Conservation (phyloP, 2,113 vertebrate genomes). For the Apteryx owenii region DNA sequence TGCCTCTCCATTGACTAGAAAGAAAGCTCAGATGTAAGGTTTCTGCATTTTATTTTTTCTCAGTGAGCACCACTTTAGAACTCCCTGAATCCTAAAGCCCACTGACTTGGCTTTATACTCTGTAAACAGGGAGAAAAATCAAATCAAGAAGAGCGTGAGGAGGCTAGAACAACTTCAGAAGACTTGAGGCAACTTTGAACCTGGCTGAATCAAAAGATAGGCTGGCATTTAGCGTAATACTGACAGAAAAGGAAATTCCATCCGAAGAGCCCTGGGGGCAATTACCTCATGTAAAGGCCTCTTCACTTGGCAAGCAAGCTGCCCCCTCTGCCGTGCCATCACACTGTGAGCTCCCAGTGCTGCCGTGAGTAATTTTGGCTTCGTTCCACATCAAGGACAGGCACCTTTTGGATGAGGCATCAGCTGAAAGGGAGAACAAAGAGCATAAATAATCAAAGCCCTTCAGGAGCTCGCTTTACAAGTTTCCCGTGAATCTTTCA, state of each 20-base stretch:
- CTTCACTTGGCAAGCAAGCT: not conserved
- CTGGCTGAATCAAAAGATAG: not conserved
- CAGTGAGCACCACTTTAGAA: not conserved
- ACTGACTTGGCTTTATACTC: not conserved
- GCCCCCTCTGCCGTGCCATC: rapidly evolving
- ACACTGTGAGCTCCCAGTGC: not conserved
- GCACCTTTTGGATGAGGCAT: not conserved
- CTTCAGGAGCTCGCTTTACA: not conserved
- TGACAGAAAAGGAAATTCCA: not conserved
- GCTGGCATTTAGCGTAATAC: not conserved
- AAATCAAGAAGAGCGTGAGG: not conserved
- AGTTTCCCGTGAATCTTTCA: not conserved
- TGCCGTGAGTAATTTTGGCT: not conserved
- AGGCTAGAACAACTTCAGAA: not conserved
- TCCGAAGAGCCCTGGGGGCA: not conserved
- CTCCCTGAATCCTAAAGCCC: slow-evolving; percentile 31
- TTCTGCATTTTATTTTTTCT: slow-evolving; percentile 33
- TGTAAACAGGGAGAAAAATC: not conserved
- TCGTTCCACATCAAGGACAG: not conserved
- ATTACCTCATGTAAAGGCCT: not conserved
- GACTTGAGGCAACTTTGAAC: not conserved
- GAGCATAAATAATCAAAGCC: slow-evolving; percentile 35
- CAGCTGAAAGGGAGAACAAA: slow-evolving; percentile 20
- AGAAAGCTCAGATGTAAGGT: slow-evolving; percentile 44
- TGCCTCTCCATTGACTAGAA: not conserved